Evolutionary conservation across 2,113 vertebrate genomes (phyloP), one percentile per base, ranked within the genome.

Genomic region (Hydrochoerus hydrochaeris): DNA sequence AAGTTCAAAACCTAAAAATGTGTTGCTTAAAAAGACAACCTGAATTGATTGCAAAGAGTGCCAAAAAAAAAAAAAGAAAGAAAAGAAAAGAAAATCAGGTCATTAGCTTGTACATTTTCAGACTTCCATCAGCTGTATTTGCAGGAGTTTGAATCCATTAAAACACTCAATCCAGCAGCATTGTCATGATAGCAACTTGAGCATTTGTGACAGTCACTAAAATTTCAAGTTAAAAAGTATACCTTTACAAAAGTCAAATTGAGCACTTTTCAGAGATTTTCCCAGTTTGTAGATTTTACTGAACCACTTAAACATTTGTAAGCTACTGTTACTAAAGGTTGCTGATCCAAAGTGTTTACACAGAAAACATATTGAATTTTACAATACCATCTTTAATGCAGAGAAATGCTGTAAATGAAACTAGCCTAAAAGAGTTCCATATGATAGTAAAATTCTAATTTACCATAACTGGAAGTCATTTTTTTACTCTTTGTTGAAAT

Each of bases 1-100:
- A 95, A 95, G 95, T 97, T 98, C 97, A 95, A 96, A 97, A 93
- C 85, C 88, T 96, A 73, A 95, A 97, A 95, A 52, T 82, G 52
- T 54, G 13, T 87, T 93, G 44, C 85, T 95, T 95, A 92, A 88
- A 97, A 98, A 97, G 60, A 97, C 63, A 96, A 96, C 91, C 80
- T 65, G n/a, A 12, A 91, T 52, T 97, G 98, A 97, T 97, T 97
- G 97, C 97, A 97, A 90, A 95, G 85, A 87, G 82, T 35, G 85
- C 46, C 24, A 95, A 85, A 88, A 71, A 17, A 94, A 49, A 67
- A n/a, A n/a, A n/a, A n/a, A n/a, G n/a, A n/a, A n/a, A n/a, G n/a
- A n/a, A n/a, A n/a, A n/a, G n/a, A n/a, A n/a, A 78, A 35, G 95
- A 95, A 88, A 88, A 54, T 87, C 52, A 46, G 63, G 63, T 96